Percentiles rank a stretch among this genome's conserved stretches.
Evolutionary conservation across 1,140 invertebrate genomes (phyloP).

Genomic region (Drosophila sulfurigaster): DNA sequence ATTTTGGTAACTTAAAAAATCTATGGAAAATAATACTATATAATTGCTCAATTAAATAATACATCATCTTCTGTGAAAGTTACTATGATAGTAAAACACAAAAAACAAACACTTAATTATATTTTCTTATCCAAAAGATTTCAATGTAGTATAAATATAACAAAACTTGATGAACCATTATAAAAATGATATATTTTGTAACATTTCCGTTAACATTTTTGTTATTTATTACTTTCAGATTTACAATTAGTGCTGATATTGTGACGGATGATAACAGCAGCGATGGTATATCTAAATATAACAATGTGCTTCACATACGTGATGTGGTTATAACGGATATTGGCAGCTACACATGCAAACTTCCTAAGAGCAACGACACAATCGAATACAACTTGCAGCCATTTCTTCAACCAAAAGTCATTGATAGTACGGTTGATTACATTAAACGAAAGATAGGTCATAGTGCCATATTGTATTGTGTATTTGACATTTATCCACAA

Average conservation of each 20-base stretch:
- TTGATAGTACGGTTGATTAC: conserved; percentile 84
- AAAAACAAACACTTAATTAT: too few relatives aligned
- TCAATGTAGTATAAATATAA: too few relatives aligned
- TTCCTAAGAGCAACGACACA: conserved; percentile 67
- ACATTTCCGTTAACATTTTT: neutral
- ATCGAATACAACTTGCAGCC: conserved; percentile 78
- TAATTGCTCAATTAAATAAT: too few relatives aligned
- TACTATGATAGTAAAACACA: too few relatives aligned
- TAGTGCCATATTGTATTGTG: conserved; percentile 86
- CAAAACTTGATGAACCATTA: neutral
- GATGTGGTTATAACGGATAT: conserved; percentile 85
- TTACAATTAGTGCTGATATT: conserved; percentile 32
- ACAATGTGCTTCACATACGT: conserved; percentile 62
- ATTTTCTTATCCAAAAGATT: too few relatives aligned
- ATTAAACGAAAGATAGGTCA: conserved; percentile 86
- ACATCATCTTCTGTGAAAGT: too few relatives aligned
- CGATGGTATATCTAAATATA: conserved; percentile 53
- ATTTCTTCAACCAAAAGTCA: conserved; percentile 85
- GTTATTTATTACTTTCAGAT: conserved; percentile 37
- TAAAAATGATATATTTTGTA: neutral
- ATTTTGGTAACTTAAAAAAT: neutral
- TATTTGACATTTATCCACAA: conserved; percentile 87
- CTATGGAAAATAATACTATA: too few relatives aligned
- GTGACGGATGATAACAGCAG: conserved; percentile 39
- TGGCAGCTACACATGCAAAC: conserved; percentile 86